Percentiles rank a stretch among this genome's conserved stretches.
phyloP scores from a whole-genome alignment of 2,113 vertebrate genomes.

The Zingel zingel region DNA sequence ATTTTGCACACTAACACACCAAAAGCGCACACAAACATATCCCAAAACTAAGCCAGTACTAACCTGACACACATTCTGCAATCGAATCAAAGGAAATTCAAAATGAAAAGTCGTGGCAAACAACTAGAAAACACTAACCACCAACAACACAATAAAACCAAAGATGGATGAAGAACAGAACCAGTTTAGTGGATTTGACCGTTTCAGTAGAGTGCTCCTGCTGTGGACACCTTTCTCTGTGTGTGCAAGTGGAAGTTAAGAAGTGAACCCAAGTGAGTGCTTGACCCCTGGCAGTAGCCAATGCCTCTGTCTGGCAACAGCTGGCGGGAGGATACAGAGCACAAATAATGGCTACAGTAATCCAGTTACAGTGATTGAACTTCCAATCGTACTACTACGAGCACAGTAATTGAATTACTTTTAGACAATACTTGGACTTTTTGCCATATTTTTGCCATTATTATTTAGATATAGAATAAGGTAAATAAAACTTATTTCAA shows the following conservation, averaged over 20 bases:
- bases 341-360: background rate
- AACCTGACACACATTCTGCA: conserved; percentile 54
- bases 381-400: background rate
- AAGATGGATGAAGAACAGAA: conserved; percentile 59
- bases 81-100: conserved; percentile 42
- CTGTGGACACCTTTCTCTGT: conserved; percentile 25
- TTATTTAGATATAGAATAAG: background rate
- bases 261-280: conserved; percentile 29
- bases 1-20: conserved; percentile 20
- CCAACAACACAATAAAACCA: conserved; percentile 34
- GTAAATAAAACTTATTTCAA: background rate
- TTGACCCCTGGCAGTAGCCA: conserved; percentile 29
- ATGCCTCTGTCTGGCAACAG: conserved; percentile 6
- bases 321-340: background rate
- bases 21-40: conserved; percentile 7
- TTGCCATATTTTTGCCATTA: background rate
- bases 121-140: conserved; percentile 36
- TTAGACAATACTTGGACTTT: background rate
- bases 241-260: conserved; percentile 16
- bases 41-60: conserved; percentile 39
- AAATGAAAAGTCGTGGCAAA: conserved; percentile 38
- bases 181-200: conserved; percentile 33
- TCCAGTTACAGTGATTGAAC: background rate
- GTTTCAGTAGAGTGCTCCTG: conserved; percentile 9
- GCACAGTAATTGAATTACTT: background rate